Evolutionary conservation across 2,888 invertebrate species (phyloP), one percentile per base, ranked within the genome.

Genomic region (Himalopsyche tibetana): DNA sequence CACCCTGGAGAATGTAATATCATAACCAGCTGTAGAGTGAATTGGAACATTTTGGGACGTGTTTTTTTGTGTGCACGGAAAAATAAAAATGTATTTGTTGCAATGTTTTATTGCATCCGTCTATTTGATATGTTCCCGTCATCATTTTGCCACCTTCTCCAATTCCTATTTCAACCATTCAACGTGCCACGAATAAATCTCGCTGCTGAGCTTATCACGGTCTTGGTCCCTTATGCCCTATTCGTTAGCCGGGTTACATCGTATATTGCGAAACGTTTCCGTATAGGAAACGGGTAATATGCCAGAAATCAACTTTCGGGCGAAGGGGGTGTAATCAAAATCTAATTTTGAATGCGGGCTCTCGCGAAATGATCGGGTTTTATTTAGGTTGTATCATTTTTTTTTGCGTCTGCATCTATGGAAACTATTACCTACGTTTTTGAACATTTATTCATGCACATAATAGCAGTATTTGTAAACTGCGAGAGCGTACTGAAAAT

Each of bases 211-310:
- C 38, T 74, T 74, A 74, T 74, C 74, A 74, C 38, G 36, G 36
- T 74, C n/a, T 3, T 36, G 38, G 74, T 74, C 74, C 74, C 38
- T 38, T 15, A 36, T 36, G 74, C 74, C 74, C 38, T 4, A 74
- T 74, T 74, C 74, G 74, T 74, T 74, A 74, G 74, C 15, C 36
- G 38, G 38, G 74, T 12, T 74, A 36, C 36, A 36, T 12, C 74
- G 15, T 74, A 74, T 74, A 74, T 74, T 38, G 74, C 74, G 74
- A 74, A 36, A 38, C 15, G 36, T 36, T 74, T 74, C 38, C 36
- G 36, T 36, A 74, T 38, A 9, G 28, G 8, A 63, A 19, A 12
- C 56, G 45, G 8, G 51, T 19, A 19, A 63, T 63, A 63, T 28
- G 63, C 28, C 11, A 63, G 28, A 63, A 63, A 63, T 63, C 63